phyloP scores from a whole-genome alignment of 2,797 vertebrate genomes.

The Aulostomus chinensis region DNA sequence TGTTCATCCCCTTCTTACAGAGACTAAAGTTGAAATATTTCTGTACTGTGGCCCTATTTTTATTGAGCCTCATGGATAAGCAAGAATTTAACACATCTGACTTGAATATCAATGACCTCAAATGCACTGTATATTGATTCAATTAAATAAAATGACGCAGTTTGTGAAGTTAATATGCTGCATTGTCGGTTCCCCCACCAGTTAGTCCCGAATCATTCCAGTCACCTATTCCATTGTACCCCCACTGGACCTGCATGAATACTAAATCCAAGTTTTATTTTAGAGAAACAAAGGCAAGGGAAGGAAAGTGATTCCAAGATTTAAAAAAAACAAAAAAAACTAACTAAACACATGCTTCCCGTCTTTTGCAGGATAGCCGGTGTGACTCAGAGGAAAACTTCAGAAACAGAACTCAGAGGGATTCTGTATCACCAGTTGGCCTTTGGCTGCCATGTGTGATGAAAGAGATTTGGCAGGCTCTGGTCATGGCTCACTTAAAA shows the following conservation, averaged over 20 bases:
- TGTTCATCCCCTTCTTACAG: too few species aligned
- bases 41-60: too few species aligned
- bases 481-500: conserved; percentile 5
- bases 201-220: conserved; percentile 19
- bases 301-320: conserved; percentile 48
- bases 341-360: conserved; percentile 41
- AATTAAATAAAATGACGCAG: too few species aligned
- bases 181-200: conserved; percentile 3
- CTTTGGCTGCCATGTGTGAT: conserved; percentile 22
- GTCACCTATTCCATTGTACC: conserved; percentile 19
- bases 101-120: too few species aligned
- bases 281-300: conserved; percentile 50
- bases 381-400: conserved; percentile 48
- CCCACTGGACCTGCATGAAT: conserved; percentile 36
- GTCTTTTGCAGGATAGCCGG: conserved; percentile 30
- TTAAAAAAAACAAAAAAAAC: conserved; percentile 26
- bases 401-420: conserved; percentile 25
- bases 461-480: conserved; percentile 27
- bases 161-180: too few species aligned
- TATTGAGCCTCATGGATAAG: too few species aligned
- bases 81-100: too few species aligned
- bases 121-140: too few species aligned
- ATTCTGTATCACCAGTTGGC: conserved; percentile 25
- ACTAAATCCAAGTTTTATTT: conserved; percentile 31
- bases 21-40: too few species aligned